Base-by-base conservation (phyloP, 2,888 invertebrate species). In the Pterostichus madidus region DNA sequence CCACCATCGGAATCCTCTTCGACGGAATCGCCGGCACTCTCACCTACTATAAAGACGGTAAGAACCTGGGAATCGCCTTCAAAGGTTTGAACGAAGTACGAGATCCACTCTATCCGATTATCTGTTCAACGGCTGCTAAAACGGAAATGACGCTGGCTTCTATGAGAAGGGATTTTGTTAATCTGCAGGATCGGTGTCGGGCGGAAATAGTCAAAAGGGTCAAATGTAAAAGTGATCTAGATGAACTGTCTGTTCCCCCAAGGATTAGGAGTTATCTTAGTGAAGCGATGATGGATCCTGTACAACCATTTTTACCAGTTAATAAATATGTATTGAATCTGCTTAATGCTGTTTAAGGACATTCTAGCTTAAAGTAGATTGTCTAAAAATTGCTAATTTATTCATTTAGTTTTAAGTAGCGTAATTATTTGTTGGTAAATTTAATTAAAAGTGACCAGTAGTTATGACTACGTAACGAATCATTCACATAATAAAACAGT, bases 71-170 rank as follows among this genome's bases (percentile, higher is more conserved):
- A 1, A 91, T 94, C n/a, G 95, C 94, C 0, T 95, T 95, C 88
- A 90, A 92, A 7, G 94, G 93, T 8, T 89, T 95, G 80, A 91
- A 93, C 85, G 91, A 93, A 87, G 89, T 93, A 0, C 91, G 92
- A 81, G 93, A 93, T 85, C 92, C 93, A 1, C 90, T 95, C 1
- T 95, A 92, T 87, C 95, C 95, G 0, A 92, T 94, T 82, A 92
- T 95, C 8, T 93, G 93, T 86, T 95, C 95, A 1, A 95, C 95
- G 0, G 95, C 95, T 0, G 94, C 94, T 15, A 94, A 94, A 89
- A 95, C 95, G 1, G 93, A 94, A 89, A 94, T 95, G 94, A 92
- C 93, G 0, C 88, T 95, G 15, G 92, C 91, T 39, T 89, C 90
- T 35, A 92, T 92, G 85, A 91, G 92, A 84, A 89, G 94, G 53